Conservation (phyloP, 2,113 vertebrate species). For the Vidua chalybeata region DNA sequence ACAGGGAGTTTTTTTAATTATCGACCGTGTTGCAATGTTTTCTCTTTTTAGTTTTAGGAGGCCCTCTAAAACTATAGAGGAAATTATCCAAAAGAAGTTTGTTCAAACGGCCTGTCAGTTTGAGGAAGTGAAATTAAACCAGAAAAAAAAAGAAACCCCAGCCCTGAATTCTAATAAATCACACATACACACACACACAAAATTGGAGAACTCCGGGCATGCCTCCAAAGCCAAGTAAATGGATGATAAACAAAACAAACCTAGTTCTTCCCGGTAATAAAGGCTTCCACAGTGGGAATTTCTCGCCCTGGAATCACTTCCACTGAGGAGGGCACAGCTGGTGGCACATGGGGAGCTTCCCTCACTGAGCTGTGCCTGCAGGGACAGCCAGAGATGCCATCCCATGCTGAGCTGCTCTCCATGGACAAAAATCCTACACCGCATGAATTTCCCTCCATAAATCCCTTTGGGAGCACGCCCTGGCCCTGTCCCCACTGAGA, state of each 20-base stretch:
- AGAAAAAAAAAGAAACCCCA: background rate
- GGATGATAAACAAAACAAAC: slow-evolving; percentile 66
- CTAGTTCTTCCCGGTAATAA: slow-evolving; percentile 18
- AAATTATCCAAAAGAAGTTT: slow-evolving; percentile 60
- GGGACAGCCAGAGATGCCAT: background rate
- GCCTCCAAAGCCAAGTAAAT: slow-evolving; percentile 59
- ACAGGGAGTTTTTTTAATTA: background rate
- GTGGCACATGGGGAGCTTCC: background rate
- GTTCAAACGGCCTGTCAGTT: slow-evolving; percentile 27
- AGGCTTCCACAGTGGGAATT: slow-evolving; percentile 18
- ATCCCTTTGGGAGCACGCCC: fast-evolving
- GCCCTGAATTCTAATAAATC: slow-evolving; percentile 42
- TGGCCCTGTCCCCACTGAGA: background rate
- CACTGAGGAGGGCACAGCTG: background rate
- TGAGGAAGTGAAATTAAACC: slow-evolving; percentile 64
- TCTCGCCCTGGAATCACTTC: slow-evolving; percentile 15
- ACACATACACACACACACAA: slow-evolving; percentile 26
- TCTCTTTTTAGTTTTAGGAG: slow-evolving; percentile 6
- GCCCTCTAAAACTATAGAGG: slow-evolving; percentile 52
- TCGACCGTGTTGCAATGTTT: background rate
- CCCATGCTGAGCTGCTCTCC: background rate
- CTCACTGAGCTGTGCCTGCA: background rate
- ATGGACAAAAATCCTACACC: fast-evolving
- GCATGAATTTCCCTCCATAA: fast-evolving
- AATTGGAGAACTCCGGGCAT: slow-evolving; percentile 52